Evolutionary conservation across 2,888 invertebrate species (phyloP), one percentile per base, ranked within the genome.

Genomic region (Eristalinus aeneus): DNA sequence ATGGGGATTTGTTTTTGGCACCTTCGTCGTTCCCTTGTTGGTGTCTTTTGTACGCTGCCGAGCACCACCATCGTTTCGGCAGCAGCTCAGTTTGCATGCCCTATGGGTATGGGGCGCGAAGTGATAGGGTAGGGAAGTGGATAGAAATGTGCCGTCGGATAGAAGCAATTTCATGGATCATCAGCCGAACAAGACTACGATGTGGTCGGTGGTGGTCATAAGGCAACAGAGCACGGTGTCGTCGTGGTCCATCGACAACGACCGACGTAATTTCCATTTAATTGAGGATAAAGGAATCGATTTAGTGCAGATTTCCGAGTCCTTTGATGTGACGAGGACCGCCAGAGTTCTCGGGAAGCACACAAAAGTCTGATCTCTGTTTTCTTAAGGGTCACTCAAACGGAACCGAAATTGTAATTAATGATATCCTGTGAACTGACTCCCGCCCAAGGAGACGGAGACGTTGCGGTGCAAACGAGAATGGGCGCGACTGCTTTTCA

Each of bases 211-310:
- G 27, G 27, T 27, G 27, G 27, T 27, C 27, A 27, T 5, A 27
- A 27, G 27, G 27, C 27, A 27, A 32, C 46, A 10, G 27, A 34
- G 53, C 46, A 46, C 8, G 8, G 46, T n/a, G n/a, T n/a, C 46
- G 1, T 16, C 46, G 16, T 1, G 0, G 16, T 46, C 46, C 46
- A 8, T 16, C 46, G 46, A 46, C 27, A 46, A 11, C 34, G 12
- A 61, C 67, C 67, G 67, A 46, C 79, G 73, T 73, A 67, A 79
- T 79, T 79, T 73, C 54, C 67, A 73, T 67, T 79, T 79, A 79
- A 61, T 61, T 67, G 60, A 36, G 54, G 79, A 67, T 61, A 79
- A 79, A 73, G 53, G 60, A 46, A 79, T 79, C 73, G 73, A 79
- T 79, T 61, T 54, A 73, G 73, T 79, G 65, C 79, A 79, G 73